A percentile compares a stretch with the other conserved stretches of the same genome.
Conservation (phyloP, 2,888 invertebrate genomes). For the Trachelus iudaicus region DNA sequence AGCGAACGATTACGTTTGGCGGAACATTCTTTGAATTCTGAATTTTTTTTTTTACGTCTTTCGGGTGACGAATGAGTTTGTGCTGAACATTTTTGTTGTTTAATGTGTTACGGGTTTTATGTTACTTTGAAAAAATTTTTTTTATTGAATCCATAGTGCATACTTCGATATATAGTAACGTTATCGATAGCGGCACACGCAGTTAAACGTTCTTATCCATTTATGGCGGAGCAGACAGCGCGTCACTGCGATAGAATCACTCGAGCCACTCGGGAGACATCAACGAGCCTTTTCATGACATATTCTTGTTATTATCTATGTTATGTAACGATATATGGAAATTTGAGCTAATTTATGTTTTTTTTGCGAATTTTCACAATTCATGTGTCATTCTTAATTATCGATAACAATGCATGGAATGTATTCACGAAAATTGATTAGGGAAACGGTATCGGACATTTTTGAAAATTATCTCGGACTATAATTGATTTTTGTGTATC, state of each 20-base stretch:
- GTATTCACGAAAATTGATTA: background rate
- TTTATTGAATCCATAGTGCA: background rate
- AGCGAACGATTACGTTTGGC: background rate
- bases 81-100: background rate
- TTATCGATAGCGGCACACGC: constrained; percentile 45
- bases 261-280: constrained; percentile 13
- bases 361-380: background rate
- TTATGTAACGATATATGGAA: background rate
- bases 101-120: background rate
- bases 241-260: constrained; percentile 49
- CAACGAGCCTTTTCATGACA: background rate
- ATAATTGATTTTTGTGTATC: background rate
- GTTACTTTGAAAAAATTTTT: background rate
- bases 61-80: background rate
- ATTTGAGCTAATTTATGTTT: too few relatives aligned
- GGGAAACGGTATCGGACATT: background rate
- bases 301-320: background rate
- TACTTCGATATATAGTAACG: constrained; percentile 6
- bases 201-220: constrained; percentile 49
- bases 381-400: too few relatives aligned
- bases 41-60: background rate
- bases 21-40: background rate
- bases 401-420: background rate
- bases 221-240: constrained; percentile 54
- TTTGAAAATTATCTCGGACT: background rate